Base-by-base conservation (phyloP, 2,113 vertebrate species). In the Gavialis gangeticus region DNA sequence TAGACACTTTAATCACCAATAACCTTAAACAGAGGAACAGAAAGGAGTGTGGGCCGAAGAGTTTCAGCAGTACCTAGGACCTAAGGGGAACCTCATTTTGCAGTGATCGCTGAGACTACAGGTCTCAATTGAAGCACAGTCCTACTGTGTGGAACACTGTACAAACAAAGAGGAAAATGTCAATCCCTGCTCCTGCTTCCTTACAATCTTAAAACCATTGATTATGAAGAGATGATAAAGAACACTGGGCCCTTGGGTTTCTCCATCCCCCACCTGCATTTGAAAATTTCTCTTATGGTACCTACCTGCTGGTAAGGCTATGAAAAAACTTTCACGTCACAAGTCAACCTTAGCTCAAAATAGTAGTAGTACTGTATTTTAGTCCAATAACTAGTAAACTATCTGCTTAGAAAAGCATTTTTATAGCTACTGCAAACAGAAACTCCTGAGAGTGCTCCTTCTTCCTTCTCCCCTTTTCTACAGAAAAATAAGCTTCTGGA, bases 351-450 rank as follows among this genome's bases (percentile, higher is more conserved):
- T 69, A 12, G n/a, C 18, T 69, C n/a, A 21, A 91, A 82, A 62
- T 0, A 82, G 16, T 75, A 46, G 59, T 46, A 46, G 46, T 46
- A 46, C 6, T 46, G 46, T 46, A 46, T 46, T 46, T 46, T 46
- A 87, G 80, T 16, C 37, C 62, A 78, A 82, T 37, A 73, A 60
- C 13, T 4, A 46, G 34, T 60, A 56, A 84, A 90, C 57, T 37
- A 28, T 8, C 7, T 1, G 0, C 22, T 46, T 64, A 66, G 54
- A 59, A 46, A 86, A 88, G 27, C 6, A 24, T 6, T 22, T 0
- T 0, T 16, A 62, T 46, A 46, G 46, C 46, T 46, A 46, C 19
- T 1, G 6, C 9, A 19, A 46, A 13, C 15, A 24, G 62, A 59
- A 27, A 59, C 5, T 3, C 4, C 57, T 37, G 57, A 21, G n/a